These are phyloP conservation scores for Raphicerus campestris DNA, from an alignment of 2,113 vertebrate species.

Conservation along the genomic window DNA sequence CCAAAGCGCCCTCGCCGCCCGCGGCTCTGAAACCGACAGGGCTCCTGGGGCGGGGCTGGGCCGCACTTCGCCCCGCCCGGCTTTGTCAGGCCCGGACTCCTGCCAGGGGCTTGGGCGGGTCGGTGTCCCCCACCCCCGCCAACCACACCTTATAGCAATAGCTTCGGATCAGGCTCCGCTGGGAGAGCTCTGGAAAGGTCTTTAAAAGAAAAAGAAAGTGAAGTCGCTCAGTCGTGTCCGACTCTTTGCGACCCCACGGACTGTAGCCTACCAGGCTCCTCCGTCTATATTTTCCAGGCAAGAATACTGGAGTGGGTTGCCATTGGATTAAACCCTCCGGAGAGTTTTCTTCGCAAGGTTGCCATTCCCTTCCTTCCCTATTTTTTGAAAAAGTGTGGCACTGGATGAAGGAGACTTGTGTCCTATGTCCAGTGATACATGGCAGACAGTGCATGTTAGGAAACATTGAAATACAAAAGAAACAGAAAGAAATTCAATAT, in stretches of 20 bases:
- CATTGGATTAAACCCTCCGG: not conserved
- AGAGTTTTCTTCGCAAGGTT: not conserved
- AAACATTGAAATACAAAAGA: not conserved
- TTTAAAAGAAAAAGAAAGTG: not conserved
- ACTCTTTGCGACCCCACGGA: not conserved
- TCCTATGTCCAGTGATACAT: not conserved
- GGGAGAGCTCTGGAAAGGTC: not conserved
- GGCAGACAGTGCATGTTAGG: not conserved
- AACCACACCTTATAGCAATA: not conserved
- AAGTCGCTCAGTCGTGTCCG: not conserved
- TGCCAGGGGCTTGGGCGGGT: not conserved
- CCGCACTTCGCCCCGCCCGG: not conserved
- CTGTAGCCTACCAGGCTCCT: not conserved
- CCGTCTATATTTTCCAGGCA: not conserved
- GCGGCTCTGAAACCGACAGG: not conserved
- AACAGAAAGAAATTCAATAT: constrained; percentile 37
- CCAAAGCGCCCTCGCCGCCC: not conserved
- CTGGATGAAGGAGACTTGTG: not conserved
- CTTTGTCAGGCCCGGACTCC: not conserved
- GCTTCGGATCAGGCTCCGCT: rapidly evolving
- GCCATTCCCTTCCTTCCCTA: not conserved
- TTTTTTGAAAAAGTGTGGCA: not conserved
- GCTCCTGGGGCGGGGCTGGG: not conserved
- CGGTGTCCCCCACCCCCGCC: not conserved
- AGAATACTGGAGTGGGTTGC: not conserved